A percentile compares a stretch with the other conserved stretches of the same genome.
These are phyloP conservation scores for Glaucopsyche alexis DNA, from an alignment of 2,888 invertebrate species.

Conservation along the genomic window DNA sequence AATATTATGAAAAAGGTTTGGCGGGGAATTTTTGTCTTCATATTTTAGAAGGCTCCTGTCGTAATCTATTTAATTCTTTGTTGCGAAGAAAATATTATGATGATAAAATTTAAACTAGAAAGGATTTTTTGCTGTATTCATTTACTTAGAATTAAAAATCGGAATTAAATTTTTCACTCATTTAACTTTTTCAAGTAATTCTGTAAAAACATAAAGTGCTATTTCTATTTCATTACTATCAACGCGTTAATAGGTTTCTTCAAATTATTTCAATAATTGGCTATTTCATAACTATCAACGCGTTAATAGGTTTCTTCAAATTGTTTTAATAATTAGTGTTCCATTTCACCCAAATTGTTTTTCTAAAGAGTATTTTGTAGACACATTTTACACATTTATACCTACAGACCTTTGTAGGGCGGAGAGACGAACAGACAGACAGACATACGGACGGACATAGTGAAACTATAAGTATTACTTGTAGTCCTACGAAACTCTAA, in stretches of 20 bases:
- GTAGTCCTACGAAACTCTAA: too few relatives aligned
- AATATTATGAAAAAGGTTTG: slow-evolving; percentile 36
- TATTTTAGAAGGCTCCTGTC: slow-evolving; percentile 28
- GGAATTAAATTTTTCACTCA: neutral
- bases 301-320: too few relatives aligned
- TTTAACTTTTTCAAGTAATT: neutral
- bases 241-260: too few relatives aligned
- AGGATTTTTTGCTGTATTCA: neutral
- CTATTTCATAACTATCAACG: neutral
- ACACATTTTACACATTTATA: too few relatives aligned
- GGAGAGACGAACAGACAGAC: too few relatives aligned
- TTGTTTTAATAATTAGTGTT: too few relatives aligned
- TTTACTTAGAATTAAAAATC: neutral
- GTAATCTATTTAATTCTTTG: slow-evolving; percentile 27
- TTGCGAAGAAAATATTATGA: slow-evolving; percentile 21
- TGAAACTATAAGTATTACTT: too few relatives aligned
- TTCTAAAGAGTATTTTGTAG: too few relatives aligned
- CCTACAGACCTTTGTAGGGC: too few relatives aligned
- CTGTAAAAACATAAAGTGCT: neutral
- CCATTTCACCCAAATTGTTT: too few relatives aligned
- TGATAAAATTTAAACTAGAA: slow-evolving; percentile 23
- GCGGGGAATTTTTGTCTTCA: slow-evolving; percentile 27
- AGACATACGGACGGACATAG: too few relatives aligned
- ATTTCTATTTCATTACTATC: neutral
- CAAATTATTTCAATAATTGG: too few relatives aligned